phyloP scores from a whole-genome alignment of 1,140 invertebrate genomes.

The Sipha flava region DNA sequence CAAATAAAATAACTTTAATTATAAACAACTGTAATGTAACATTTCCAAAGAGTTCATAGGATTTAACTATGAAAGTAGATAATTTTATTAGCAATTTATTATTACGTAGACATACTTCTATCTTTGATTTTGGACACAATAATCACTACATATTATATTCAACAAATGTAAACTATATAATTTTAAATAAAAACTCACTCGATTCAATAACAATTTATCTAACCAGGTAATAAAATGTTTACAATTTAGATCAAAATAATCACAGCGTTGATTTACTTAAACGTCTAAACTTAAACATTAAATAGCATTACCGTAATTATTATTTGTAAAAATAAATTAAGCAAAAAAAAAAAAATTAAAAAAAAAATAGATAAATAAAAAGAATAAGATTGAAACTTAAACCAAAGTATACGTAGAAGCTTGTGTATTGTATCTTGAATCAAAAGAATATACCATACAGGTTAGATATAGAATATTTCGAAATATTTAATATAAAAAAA shows the following conservation, averaged over 20 bases:
- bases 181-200: background rate
- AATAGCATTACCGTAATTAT: background rate
- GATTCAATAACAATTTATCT: background rate
- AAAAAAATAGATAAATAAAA: background rate
- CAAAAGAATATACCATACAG: background rate
- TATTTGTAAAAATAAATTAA: background rate
- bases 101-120: background rate
- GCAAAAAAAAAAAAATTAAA: background rate
- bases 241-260: conserved; percentile 23
- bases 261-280: conserved; percentile 21
- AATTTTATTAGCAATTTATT: background rate
- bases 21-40: background rate
- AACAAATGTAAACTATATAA: conserved; percentile 15
- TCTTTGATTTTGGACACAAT: background rate
- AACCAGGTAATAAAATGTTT: background rate
- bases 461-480: background rate
- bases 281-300: background rate
- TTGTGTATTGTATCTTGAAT: background rate
- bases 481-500: background rate
- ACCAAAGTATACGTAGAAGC: background rate
- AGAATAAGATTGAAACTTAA: too few species aligned
- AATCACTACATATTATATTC: background rate
- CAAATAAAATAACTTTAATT: conserved; percentile 1
- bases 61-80: background rate
- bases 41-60: background rate